Evolutionary conservation across 1,140 invertebrate species (phyloP).

Genomic region (Eciton burchellii): DNA sequence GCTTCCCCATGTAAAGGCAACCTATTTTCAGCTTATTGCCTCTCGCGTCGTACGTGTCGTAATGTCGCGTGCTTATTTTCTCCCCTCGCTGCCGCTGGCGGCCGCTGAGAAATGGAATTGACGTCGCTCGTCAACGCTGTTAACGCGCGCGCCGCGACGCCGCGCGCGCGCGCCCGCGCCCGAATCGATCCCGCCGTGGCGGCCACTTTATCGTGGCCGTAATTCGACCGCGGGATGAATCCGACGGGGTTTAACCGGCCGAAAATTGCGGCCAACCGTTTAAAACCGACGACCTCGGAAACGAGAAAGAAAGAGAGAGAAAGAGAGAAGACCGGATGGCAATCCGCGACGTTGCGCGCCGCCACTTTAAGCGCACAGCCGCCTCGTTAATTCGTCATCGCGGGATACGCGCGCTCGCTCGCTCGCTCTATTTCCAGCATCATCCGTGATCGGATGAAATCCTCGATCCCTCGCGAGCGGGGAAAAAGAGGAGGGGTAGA

Average conservation of each 20-base stretch:
- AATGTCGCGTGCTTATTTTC: not conserved
- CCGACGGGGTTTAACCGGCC: slow-evolving; percentile 1
- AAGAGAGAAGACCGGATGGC: slow-evolving; percentile 38
- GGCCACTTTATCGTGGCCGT: not conserved
- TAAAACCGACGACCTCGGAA: too few species aligned
- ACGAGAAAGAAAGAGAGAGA: slow-evolving; percentile 43
- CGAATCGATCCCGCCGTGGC: not conserved
- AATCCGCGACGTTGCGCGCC: slow-evolving; percentile 25
- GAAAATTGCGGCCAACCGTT: slow-evolving; percentile 17
- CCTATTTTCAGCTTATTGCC: not conserved
- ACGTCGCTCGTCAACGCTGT: slow-evolving; percentile 4
- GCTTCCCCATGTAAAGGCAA: not conserved
- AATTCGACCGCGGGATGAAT: slow-evolving; percentile 3
- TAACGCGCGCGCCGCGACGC: not conserved
- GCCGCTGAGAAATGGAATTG: not conserved
- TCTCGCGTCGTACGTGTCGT: too few species aligned
- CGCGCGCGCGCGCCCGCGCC: not conserved
- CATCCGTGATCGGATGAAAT: too few species aligned
- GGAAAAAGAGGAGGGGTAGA: not conserved
- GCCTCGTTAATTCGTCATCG: slow-evolving; percentile 37
- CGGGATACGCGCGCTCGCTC: not conserved
- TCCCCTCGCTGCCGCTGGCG: too few species aligned
- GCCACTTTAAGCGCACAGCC: not conserved
- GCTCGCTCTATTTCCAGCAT: slow-evolving; percentile 12
- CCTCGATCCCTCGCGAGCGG: not conserved